These are phyloP conservation scores for Apocrypta bakeri DNA, from an alignment of 1,140 invertebrate species.

Conservation along the genomic window DNA sequence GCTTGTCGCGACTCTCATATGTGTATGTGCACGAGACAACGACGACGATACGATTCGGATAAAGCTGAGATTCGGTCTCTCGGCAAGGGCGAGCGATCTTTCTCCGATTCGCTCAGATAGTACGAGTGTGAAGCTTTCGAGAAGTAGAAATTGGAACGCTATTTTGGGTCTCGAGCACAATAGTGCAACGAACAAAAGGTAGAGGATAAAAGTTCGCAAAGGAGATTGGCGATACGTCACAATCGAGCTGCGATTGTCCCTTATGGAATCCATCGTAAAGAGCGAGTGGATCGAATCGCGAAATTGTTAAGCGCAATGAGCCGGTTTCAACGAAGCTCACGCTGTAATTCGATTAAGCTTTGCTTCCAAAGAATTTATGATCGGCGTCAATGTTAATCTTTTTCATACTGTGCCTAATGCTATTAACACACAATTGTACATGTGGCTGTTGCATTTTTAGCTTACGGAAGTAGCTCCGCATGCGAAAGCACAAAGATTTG, in stretches of 20 bases:
- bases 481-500: background rate
- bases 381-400: slow-evolving; percentile 2
- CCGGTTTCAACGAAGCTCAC: slow-evolving; percentile 28
- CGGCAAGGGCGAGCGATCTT: background rate
- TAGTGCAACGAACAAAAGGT: background rate
- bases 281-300: slow-evolving; percentile 33
- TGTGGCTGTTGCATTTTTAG: background rate
- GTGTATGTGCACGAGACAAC: background rate
- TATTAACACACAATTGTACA: background rate
- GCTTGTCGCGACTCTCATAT: background rate
- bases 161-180: background rate
- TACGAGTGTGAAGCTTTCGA: background rate
- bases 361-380: slow-evolving; percentile 41
- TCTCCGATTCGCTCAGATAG: background rate
- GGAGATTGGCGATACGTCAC: slow-evolving; percentile 31
- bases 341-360: slow-evolving; percentile 45
- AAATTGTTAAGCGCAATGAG: slow-evolving; percentile 41
- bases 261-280: slow-evolving; percentile 18
- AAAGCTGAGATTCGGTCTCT: background rate
- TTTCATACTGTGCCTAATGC: background rate
- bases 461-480: background rate
- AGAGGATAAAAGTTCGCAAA: background rate
- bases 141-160: background rate
- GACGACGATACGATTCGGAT: slow-evolving; percentile 10
- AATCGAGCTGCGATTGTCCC: slow-evolving; percentile 42